Percentiles rank a stretch among this genome's conserved stretches.
Evolutionary conservation across 2,797 vertebrate genomes (phyloP).

Genomic region (Discoglossus pictus): DNA sequence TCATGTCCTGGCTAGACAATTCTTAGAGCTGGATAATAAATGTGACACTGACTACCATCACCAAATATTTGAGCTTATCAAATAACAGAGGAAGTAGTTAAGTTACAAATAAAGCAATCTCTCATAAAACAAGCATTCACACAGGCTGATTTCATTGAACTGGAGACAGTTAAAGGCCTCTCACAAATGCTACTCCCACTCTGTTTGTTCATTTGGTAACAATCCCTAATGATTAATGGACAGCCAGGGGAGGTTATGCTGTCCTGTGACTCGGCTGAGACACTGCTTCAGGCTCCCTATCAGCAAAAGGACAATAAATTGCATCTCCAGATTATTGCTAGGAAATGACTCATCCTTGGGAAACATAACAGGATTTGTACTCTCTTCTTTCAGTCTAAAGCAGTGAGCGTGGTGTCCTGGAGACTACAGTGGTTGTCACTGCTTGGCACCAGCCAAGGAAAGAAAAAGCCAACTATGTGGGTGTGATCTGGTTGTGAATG

Average conservation of each 20-base stretch:
- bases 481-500: constrained; percentile 57
- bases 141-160: constrained; percentile 73
- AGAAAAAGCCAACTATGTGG: constrained; percentile 69
- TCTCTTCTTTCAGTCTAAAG: constrained; percentile 48
- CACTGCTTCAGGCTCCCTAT: constrained; percentile 60
- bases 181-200: constrained; percentile 65
- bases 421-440: constrained; percentile 75
- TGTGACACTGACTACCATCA: constrained; percentile 79
- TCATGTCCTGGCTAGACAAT: constrained; percentile 61
- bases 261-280: constrained; percentile 52
- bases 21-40: constrained; percentile 72
- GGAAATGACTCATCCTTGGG: constrained; percentile 76
- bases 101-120: constrained; percentile 81
- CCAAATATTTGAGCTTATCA: constrained; percentile 84
- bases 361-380: constrained; percentile 69
- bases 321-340: constrained; percentile 65
- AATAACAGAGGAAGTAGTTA: constrained; percentile 80
- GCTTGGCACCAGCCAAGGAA: constrained; percentile 73
- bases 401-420: constrained; percentile 69
- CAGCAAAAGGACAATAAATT: constrained; percentile 70
- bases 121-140: constrained; percentile 77
- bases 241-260: constrained; percentile 55
- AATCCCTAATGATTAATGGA: constrained; percentile 72
- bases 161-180: constrained; percentile 75
- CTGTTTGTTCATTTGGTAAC: constrained; percentile 58